Conservation (phyloP, 2,113 vertebrate genomes). For the Stercorarius parasiticus region DNA sequence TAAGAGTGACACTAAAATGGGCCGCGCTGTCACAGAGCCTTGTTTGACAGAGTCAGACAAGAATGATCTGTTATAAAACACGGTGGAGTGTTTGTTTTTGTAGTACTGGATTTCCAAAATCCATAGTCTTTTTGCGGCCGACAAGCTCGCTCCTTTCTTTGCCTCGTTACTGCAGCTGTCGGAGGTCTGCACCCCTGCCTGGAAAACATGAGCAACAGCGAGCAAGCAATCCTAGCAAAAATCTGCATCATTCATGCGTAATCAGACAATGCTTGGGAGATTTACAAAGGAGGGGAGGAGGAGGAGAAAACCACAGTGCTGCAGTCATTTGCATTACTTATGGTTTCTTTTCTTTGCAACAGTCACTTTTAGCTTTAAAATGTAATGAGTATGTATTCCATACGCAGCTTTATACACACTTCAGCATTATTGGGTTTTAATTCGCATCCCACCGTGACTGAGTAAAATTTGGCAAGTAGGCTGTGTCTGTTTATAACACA, state of each 20-base stretch:
- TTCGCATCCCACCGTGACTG: fast-evolving
- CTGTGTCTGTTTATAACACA: background rate
- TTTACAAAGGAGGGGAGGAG: background rate
- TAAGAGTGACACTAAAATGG: background rate
- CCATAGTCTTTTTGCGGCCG: background rate
- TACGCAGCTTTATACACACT: background rate
- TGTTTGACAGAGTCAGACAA: background rate
- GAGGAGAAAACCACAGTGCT: background rate
- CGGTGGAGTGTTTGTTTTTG: constrained; percentile 11
- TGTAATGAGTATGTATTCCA: background rate
- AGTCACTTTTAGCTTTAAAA: background rate
- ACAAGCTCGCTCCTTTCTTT: constrained; percentile 22
- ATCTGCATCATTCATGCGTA: background rate
- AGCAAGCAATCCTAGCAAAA: constrained; percentile 6
- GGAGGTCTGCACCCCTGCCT: constrained; percentile 52
- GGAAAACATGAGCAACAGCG: constrained; percentile 17
- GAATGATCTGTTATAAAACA: background rate
- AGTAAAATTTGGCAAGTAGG: background rate
- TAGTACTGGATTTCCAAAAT: constrained; percentile 36
- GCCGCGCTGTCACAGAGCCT: background rate
- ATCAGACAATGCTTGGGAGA: constrained; percentile 10
- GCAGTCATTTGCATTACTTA: background rate
- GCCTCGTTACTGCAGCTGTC: constrained; percentile 1
- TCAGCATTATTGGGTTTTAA: background rate
- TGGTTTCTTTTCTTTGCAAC: background rate